A percentile compares a stretch with the other conserved stretches of the same genome.
Conservation (phyloP, 2,797 vertebrate species). For the Liasis olivaceus region DNA sequence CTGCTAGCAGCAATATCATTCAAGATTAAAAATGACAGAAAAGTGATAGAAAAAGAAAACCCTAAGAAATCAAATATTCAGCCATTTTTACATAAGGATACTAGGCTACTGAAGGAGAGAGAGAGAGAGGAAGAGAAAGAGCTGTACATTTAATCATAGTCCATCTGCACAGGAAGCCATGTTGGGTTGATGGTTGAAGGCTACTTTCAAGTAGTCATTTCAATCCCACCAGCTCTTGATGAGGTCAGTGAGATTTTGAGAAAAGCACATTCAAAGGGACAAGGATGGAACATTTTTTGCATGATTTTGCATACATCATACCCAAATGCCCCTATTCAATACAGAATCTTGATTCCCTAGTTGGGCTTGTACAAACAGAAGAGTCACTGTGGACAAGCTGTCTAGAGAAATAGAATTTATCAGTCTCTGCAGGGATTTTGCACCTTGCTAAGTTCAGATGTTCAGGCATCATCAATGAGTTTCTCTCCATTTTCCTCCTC, state of each 20-base stretch:
- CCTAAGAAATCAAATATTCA: neutral
- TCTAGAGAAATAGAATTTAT: slow-evolving; percentile 60
- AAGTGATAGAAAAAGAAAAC: neutral
- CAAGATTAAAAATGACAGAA: neutral
- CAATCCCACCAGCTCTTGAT: neutral
- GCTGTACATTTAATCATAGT: neutral
- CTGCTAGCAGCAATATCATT: neutral
- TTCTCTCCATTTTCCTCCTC: slow-evolving; percentile 67
- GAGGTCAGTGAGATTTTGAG: slow-evolving; percentile 7
- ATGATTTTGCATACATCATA: slow-evolving; percentile 15
- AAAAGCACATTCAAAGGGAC: slow-evolving; percentile 28
- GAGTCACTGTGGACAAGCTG: slow-evolving; percentile 39
- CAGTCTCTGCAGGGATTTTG: slow-evolving; percentile 37
- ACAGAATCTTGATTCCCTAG: slow-evolving; percentile 41
- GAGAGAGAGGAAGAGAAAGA: neutral
- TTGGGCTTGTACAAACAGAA: slow-evolving; percentile 43
- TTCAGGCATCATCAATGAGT: slow-evolving; percentile 75
- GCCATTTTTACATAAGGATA: neutral
- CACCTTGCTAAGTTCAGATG: neutral
- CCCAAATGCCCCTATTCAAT: slow-evolving; percentile 26
- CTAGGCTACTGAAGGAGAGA: neutral
- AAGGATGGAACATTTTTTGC: slow-evolving; percentile 22
- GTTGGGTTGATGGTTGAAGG: accelerated
- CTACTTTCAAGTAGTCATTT: neutral
- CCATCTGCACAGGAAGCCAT: neutral